Evolutionary conservation across 2,888 invertebrate species (phyloP).

Genomic region (Spisula solida): DNA sequence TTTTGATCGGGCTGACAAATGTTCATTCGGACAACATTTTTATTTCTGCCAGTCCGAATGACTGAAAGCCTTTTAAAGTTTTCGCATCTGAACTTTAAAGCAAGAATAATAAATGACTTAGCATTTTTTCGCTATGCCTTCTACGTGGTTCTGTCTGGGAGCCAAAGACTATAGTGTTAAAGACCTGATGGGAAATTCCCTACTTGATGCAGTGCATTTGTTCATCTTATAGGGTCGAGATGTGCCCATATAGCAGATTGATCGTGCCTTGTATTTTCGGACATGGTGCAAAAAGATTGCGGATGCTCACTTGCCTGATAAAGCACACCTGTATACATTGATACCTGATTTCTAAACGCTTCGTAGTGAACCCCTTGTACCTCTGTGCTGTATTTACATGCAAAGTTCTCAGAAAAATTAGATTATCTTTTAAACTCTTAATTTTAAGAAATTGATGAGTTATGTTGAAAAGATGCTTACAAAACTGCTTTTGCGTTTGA

Average conservation of each 20-base stretch:
- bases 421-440: constrained; percentile 29
- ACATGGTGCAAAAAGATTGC: neutral
- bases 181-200: no score
- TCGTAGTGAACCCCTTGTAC: constrained; percentile 45
- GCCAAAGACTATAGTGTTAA: no score
- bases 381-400: constrained; percentile 36
- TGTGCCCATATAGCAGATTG: constrained; percentile 39
- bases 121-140: no score
- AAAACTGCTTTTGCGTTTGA: constrained; percentile 30
- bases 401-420: constrained; percentile 51
- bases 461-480: constrained; percentile 34
- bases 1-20: no score
- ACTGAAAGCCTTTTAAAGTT: no score
- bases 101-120: no score
- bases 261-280: constrained; percentile 34
- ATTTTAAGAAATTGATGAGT: constrained; percentile 41
- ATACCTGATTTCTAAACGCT: constrained; percentile 30
- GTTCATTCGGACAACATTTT: no score
- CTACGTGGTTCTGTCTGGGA: no score
- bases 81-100: no score
- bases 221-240: constrained; percentile 28
- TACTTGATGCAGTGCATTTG: no score
- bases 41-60: no score
- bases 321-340: constrained; percentile 44
- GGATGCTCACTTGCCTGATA: neutral